Conservation (phyloP, 92 coral and sea anemone genomes). For the Blastomussa wellsi region DNA sequence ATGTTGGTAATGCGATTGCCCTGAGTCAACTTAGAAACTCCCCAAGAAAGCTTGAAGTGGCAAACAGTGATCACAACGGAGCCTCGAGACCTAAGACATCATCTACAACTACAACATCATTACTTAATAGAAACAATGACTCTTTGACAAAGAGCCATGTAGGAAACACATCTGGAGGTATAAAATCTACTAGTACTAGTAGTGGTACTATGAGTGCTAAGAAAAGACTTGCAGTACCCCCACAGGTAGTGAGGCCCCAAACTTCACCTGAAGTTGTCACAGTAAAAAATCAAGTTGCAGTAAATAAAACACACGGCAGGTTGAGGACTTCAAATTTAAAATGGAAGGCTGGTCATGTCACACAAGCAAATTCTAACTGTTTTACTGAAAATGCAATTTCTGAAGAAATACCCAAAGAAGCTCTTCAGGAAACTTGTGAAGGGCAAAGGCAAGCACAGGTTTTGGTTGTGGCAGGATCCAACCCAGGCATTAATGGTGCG, state of each 20-base stretch:
- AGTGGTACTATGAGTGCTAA: background rate
- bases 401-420: background rate
- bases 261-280: slow-evolving; percentile 25
- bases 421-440: background rate
- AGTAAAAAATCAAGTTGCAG: background rate
- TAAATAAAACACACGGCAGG: slow-evolving; percentile 1
- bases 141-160: background rate
- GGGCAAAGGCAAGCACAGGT: background rate
- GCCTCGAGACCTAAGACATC: slow-evolving; percentile 19
- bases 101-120: background rate
- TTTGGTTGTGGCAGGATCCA: background rate
- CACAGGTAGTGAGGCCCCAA: background rate
- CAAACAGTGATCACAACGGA: background rate
- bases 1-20: background rate
- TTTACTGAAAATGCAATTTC: background rate
- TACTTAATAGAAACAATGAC: slow-evolving; percentile 13
- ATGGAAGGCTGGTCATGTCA: background rate
- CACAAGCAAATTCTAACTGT: background rate
- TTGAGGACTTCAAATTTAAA: background rate
- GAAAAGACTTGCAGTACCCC: background rate
- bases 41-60: slow-evolving; percentile 1
- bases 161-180: background rate
- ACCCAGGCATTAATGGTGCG: background rate
- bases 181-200: background rate
- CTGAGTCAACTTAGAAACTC: background rate